These are phyloP conservation scores for Trichosurus vulpecula DNA, from an alignment of 2,797 vertebrate species.

Conservation along the genomic window DNA sequence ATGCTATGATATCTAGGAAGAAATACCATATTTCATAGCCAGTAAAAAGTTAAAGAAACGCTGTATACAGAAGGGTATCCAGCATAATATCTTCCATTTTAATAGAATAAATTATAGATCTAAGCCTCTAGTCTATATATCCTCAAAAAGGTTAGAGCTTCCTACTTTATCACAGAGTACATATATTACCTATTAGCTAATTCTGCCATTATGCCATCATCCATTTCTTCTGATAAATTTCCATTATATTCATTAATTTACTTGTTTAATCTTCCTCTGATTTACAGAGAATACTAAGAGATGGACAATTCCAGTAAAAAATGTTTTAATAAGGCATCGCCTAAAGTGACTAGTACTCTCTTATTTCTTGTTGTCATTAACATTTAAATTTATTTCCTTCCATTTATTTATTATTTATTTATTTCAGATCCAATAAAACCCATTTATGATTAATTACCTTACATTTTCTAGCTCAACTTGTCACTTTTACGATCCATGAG, in stretches of 20 bases:
- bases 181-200: slow-evolving; percentile 18
- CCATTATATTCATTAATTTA: background rate
- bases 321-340: background rate
- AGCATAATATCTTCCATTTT: background rate
- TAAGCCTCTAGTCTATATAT: background rate
- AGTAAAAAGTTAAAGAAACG: slow-evolving; percentile 10
- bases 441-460: slow-evolving; percentile 7
- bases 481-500: background rate
- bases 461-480: background rate
- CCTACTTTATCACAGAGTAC: background rate
- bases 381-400: slow-evolving; percentile 11
- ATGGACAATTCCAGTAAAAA: background rate
- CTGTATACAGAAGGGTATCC: background rate
- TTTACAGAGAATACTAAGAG: background rate
- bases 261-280: slow-evolving; percentile 20
- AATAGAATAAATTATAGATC: background rate
- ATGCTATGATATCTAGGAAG: background rate
- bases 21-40: slow-evolving; percentile 14
- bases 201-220: background rate
- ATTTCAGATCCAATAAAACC: slow-evolving; percentile 1
- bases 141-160: background rate
- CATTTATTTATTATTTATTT: background rate
- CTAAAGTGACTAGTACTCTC: background rate
- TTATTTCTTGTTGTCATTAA: background rate
- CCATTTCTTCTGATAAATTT: slow-evolving; percentile 34